These are phyloP conservation scores for Mustela nigripes DNA, from an alignment of 2,113 vertebrate species.

Conservation along the genomic window DNA sequence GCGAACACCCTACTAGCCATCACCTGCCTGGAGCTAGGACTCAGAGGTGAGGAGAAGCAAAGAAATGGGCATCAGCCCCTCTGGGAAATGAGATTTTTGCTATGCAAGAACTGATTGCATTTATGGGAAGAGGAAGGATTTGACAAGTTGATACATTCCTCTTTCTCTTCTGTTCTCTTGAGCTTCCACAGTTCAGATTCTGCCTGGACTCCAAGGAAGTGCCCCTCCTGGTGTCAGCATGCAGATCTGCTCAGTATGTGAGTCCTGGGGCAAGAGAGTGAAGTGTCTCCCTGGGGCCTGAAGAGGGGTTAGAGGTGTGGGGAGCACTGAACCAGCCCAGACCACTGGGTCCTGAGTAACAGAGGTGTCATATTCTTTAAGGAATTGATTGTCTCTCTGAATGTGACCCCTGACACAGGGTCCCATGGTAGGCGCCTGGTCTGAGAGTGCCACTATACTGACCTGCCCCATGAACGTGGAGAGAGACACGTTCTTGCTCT, in stretches of 20 bases:
- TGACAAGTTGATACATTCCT: background rate
- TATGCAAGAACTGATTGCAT: background rate
- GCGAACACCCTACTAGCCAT: background rate
- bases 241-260: background rate
- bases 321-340: background rate
- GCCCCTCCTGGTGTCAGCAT: background rate
- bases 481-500: background rate
- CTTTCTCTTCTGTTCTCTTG: background rate
- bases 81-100: background rate
- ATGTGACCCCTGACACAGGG: background rate
- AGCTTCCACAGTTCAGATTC: background rate
- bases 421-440: too few relatives aligned
- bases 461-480: fast-evolving
- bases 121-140: background rate
- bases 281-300: background rate
- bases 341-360: background rate
- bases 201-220: background rate
- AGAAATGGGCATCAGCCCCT: background rate
- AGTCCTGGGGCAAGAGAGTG: background rate
- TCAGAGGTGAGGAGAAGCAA: background rate
- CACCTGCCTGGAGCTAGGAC: too few relatives aligned
- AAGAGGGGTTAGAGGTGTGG: background rate
- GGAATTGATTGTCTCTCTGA: background rate
- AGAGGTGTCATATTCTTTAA: background rate
- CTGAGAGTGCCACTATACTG: fast-evolving